Evolutionary conservation across 2,113 vertebrate species (phyloP), one percentile per base, ranked within the genome.

Genomic region (Paraplagusia blochii): DNA sequence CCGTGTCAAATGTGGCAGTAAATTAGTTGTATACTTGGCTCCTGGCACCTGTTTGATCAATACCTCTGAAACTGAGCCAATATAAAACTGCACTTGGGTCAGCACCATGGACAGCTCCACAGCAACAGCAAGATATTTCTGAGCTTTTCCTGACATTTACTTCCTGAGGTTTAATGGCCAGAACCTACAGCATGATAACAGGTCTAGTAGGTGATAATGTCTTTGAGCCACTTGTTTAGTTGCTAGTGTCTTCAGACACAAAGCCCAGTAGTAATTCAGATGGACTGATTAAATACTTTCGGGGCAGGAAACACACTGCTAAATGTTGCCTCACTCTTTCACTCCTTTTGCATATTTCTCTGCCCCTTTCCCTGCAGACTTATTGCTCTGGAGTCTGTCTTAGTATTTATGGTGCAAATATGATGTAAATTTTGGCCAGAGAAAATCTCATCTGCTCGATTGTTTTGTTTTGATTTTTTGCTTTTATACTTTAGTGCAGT

Each of bases 41-140:
- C 33, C 47, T 35, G 2, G 29, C 16, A 1, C 4, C 16, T 15
- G 19, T 50, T 7, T 19, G 1, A 19, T 9, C 3, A 19, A 7
- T 14, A 7, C 18, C n/a, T 47, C 9, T 39, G 36, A 39, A 5
- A 39, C 36, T 3, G 11, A 8, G 36, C 5, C 9, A 12, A 39
- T 12, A 40, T 40, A 40, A 11, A 40, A 13, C 38, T 12, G 8
- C 38, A 10, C 8, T 1, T 12, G 8, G 5, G 38, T 63, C 34
- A 72, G 62, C 38, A 70, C 69, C 64, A 2, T 49, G 61, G 69
- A 72, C 45, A 79, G 72, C 58, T 69, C 64, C 68, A 13, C 0
- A 2, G 10, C 18, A 51, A 12, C 44, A 11, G 36, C 55, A 15
- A 11, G 22, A 40, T 9, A 36, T 13, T 13, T 8, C 22, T 29